Base-by-base conservation (phyloP, 2,888 invertebrate genomes). In the Acleris literana region DNA sequence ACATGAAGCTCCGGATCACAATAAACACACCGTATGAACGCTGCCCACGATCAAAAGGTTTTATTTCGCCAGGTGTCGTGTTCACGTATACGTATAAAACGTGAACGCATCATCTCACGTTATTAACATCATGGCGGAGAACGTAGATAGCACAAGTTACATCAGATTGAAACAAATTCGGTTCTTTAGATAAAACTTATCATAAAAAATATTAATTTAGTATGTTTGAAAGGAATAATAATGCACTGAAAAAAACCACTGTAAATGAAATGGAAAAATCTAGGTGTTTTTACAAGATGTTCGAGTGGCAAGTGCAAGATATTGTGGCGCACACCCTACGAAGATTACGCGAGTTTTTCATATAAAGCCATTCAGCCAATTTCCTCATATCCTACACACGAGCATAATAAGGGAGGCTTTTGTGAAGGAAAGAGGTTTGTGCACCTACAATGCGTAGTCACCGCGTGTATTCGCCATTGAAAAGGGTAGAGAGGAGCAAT, bases 361-460 rank as follows among this genome's bases (percentile, higher is more conserved):
- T 90, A 90, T 87, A 88, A 89, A 88, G 87, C 90, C 85, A 91
- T 91, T 90, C 87, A 89, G 86, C 90, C 92, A 91, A 92, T 92
- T 91, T 90, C 90, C 89, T 89, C 86, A 89, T 90, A 92, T 88
- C 88, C 89, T 85, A 88, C 86, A 88, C 83, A 85, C 84, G 82
- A 87, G 88, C 86, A 90, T 89, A 90, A 92, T 91, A 91, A 90
- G 86, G 87, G 85, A 87, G 83, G 87, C 88, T 89, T 89, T 90
- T 90, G 87, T 89, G 83, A 85, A 84, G 84, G 82, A 87, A 90
- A 88, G 88, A 86, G 88, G 88, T 88, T 86, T 82, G 84, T 85
- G 83, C 85, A 87, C 84, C 86, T 85, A 86, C 88, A 89, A 88
- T 90, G 84, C 85, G 85, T 83, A 85, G 80, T 80, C 78, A 83